Evolutionary conservation across 2,797 vertebrate species (phyloP), one percentile per base, ranked within the genome.

Genomic region (Poecilia picta): DNA sequence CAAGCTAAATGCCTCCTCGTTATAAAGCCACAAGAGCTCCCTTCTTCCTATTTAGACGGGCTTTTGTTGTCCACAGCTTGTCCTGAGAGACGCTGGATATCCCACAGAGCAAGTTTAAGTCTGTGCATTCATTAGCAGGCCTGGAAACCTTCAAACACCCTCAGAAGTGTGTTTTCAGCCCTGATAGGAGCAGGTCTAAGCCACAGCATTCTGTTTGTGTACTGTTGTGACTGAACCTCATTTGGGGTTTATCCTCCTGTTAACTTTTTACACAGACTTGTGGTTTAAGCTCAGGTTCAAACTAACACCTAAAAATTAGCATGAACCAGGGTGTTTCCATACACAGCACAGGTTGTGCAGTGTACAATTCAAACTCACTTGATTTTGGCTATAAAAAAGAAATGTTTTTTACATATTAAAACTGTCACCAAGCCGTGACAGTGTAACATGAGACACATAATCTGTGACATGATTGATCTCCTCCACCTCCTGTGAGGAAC

Each of bases 21-120:
- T 79, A 64, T 57, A 82, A 81, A 79, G 72, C 73, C 79, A 74
- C 18, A 46, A 84, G 82, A 88, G 85, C 82, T 74, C 80, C 79
- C 81, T 45, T 88, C 79, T 85, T 74, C 68, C 84, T 80, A 73
- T 89, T 85, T 73, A 86, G 77, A 80, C 64, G 70, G 80, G 85
- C 85, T 89, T 89, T 90, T 85, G 83, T 87, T 43, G 47, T 82
- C 73, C 41, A 59, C 45, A 76, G 84, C 84, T 85, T 90, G 86
- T 91, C 84, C 83, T 89, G 49, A 76, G 70, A 77, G 55, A 75
- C 36, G 11, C 78, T 64, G 81, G 77, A 84, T 74, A 75, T 88
- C 91, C 88, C 81, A 74, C 80, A 74, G 85, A 86, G 84, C 80
- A 81, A 68, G 81, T 85, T 62, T 11, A 71, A 83, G 80, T 71